phyloP scores from a whole-genome alignment of 1,140 invertebrate genomes.

The Alviniconcha marisindica region DNA sequence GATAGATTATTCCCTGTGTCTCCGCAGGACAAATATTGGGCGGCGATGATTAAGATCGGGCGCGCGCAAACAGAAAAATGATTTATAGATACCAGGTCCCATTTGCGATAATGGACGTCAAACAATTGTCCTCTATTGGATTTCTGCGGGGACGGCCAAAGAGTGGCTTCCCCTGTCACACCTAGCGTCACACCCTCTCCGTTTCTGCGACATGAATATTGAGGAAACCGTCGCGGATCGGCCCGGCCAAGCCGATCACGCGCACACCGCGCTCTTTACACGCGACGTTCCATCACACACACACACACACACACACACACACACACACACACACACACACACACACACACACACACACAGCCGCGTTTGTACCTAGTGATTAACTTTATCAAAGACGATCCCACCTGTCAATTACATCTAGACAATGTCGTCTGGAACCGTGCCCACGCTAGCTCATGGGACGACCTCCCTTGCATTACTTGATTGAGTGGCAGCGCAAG shows the following conservation, averaged over 20 bases:
- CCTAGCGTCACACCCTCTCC: background rate
- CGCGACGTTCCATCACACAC: background rate
- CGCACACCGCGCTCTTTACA: background rate
- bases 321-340: background rate
- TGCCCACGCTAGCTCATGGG: background rate
- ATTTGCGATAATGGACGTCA: slow-evolving; percentile 44
- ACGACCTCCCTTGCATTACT: slow-evolving; percentile 8
- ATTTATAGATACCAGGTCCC: slow-evolving; percentile 44
- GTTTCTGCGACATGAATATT: slow-evolving; percentile 43
- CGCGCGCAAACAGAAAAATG: slow-evolving; percentile 40
- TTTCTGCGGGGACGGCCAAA: slow-evolving; percentile 35
- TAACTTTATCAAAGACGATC: slow-evolving; percentile 17
- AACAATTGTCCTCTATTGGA: slow-evolving; percentile 43
- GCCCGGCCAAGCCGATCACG: background rate
- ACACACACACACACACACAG: slow-evolving; percentile 10
- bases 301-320: background rate
- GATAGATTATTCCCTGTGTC: slow-evolving; percentile 36
- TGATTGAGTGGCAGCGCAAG: slow-evolving; percentile 24
- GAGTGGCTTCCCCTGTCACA: slow-evolving; percentile 34
- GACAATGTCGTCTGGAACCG: background rate
- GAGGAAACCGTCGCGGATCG: slow-evolving; percentile 33
- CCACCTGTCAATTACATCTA: slow-evolving; percentile 2
- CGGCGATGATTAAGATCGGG: slow-evolving; percentile 45
- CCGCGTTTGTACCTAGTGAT: background rate
- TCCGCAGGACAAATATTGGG: slow-evolving; percentile 47